Evolutionary conservation across 2,113 vertebrate species (phyloP), one percentile per base, ranked within the genome.

Genomic region (Castor canadensis): DNA sequence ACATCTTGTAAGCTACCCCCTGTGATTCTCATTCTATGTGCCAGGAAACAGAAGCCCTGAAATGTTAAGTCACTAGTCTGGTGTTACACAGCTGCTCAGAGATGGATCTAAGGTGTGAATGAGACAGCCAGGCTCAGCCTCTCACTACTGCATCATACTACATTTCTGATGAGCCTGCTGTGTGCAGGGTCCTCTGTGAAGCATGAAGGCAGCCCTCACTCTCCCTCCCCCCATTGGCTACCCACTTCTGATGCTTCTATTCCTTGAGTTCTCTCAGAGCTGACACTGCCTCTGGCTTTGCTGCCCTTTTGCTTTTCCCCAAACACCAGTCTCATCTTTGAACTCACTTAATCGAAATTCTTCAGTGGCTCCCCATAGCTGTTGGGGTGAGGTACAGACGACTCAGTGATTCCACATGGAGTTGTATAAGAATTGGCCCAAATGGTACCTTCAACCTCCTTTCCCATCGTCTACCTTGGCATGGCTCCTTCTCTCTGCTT

Each of bases 31-130:
- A 52, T 43, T 71, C 38, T 54, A 0, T 15, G n/a, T 66, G 80
- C 60, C 38, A 80, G 75, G 91, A 64, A 60, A 45, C 6, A 93
- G 83, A 66, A 35, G 16, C 56, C 75, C 96, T 73, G 95, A 92
- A 84, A 69, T n/a, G 43, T 62, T 38, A 90, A 77, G 26, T 11
- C 60, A 60, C 43, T n/a, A 52, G 43, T 15, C 9, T 66, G 43
- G 43, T 52, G 66, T 43, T 94, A 88, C 90, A 81, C 32, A 87
- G 93, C 71, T 85, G 38, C 73, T 35, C 40, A 47, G 67, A 35
- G 43, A 72, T 38, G 15, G 35, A n/a, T 56, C n/a, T 60, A 90
- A 89, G 93, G 49, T 56, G 24, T 58, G 64, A 75, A 30, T 24
- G 5, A 24, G 75, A 62, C 26, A 17, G 20, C 10, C 16, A 45